Evolutionary conservation across 2,888 invertebrate species (phyloP).

Genomic region (Ormyrus rosae): DNA sequence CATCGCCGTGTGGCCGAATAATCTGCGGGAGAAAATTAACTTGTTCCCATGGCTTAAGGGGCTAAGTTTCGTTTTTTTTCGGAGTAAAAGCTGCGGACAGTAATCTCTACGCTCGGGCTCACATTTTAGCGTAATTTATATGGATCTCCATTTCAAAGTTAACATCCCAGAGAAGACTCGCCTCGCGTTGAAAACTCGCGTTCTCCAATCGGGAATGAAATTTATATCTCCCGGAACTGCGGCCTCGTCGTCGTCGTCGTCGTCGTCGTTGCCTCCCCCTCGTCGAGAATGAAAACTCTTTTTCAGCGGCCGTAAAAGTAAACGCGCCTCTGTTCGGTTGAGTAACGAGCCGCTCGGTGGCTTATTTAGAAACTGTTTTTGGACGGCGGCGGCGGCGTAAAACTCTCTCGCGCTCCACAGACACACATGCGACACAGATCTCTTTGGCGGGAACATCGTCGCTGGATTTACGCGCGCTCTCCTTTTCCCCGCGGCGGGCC

Average conservation of each 20-base stretch:
- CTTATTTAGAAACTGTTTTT: constrained; percentile 47
- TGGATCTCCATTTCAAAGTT: neutral
- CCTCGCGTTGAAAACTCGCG: neutral
- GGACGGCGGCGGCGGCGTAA: neutral
- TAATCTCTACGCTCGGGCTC: constrained; percentile 4
- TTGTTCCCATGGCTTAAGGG: no score
- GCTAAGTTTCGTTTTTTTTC: no score
- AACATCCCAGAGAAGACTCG: neutral
- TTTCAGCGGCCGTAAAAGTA: constrained; percentile 27
- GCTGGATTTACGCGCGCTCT: constrained; percentile 42
- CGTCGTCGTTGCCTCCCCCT: neutral
- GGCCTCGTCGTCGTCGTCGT: neutral
- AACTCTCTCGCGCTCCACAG: neutral
- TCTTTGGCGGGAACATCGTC: constrained; percentile 33
- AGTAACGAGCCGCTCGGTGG: constrained; percentile 16
- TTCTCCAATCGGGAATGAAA: constrained; percentile 30
- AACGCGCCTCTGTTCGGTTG: constrained; percentile 17
- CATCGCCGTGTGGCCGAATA: constrained; percentile 9
- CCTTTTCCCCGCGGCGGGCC: neutral
- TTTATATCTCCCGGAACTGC: constrained; percentile 39
- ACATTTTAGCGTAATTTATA: constrained; percentile 19
- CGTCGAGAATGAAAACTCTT: constrained; percentile 43
- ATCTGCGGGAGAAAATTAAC: constrained; percentile 9
- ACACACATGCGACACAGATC: constrained; percentile 45
- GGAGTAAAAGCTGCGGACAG: no score